phyloP scores from a whole-genome alignment of 2,113 vertebrate genomes.

The Sitta europaea region DNA sequence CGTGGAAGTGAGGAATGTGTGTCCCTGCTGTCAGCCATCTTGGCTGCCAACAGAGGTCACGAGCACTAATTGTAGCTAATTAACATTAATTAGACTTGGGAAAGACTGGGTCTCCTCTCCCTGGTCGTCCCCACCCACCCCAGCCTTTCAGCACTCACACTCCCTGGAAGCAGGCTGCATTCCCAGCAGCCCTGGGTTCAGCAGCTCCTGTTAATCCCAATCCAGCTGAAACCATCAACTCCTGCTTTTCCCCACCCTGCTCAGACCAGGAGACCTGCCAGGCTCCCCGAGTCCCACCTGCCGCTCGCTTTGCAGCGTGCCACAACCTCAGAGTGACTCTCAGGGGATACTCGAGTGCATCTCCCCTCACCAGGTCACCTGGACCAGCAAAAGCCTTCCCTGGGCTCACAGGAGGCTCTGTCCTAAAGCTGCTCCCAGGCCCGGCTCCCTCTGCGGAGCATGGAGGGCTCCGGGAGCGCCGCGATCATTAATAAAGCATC shows the following conservation, averaged over 20 bases:
- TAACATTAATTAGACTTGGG: conserved; percentile 29
- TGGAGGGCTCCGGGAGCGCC: no score
- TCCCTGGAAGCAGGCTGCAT: neutral
- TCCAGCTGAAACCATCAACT: rapidly evolving
- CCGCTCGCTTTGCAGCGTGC: neutral
- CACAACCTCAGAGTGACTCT: rapidly evolving
- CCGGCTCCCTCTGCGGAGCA: no score
- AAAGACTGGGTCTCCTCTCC: neutral
- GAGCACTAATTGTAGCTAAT: conserved; percentile 27
- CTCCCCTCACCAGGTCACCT: neutral
- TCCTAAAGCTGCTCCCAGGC: neutral
- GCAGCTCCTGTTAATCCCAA: neutral
- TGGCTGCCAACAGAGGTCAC: neutral
- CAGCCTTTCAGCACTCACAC: neutral
- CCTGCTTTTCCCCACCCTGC: neutral
- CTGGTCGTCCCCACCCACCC: neutral
- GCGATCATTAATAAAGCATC: no score
- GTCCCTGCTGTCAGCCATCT: conserved; percentile 44
- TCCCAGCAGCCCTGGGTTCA: neutral
- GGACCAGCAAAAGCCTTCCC: neutral
- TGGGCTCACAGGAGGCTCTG: neutral
- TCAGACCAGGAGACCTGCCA: rapidly evolving
- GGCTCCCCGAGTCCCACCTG: neutral
- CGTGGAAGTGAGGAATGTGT: neutral
- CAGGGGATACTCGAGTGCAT: rapidly evolving